Evolutionary conservation across 2,797 vertebrate genomes (phyloP).

Genomic region (Coluber constrictor): DNA sequence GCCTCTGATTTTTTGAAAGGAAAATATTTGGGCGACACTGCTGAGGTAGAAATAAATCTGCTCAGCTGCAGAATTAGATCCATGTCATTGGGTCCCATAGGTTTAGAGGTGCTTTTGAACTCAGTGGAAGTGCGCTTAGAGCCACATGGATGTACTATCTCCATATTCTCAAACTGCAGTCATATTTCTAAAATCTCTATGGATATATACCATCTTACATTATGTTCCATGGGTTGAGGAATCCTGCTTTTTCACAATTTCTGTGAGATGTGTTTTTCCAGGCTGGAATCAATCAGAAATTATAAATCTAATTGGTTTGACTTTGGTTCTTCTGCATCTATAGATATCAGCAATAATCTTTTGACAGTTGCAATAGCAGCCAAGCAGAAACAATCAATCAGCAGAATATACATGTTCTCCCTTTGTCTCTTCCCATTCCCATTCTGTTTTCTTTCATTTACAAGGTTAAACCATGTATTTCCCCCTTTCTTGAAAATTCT

Average conservation of each 20-base stretch:
- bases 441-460: background rate
- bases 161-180: background rate
- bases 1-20: background rate
- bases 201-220: background rate
- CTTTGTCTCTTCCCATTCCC: background rate
- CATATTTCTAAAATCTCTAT: no score
- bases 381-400: background rate
- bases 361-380: background rate
- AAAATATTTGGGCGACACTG: background rate
- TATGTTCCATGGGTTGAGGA: background rate
- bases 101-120: background rate
- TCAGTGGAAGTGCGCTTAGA: background rate
- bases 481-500: background rate
- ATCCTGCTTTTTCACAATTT: background rate
- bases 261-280: background rate
- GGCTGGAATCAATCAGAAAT: background rate
- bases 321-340: background rate
- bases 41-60: background rate
- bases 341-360: background rate
- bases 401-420: background rate
- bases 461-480: background rate
- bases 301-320: background rate
- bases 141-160: background rate
- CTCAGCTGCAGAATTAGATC: background rate
- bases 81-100: background rate